A percentile compares a stretch with the other conserved stretches of the same genome.
These are phyloP conservation scores for Agrypnus murinus DNA, from an alignment of 2,888 invertebrate species.

Conservation along the genomic window DNA sequence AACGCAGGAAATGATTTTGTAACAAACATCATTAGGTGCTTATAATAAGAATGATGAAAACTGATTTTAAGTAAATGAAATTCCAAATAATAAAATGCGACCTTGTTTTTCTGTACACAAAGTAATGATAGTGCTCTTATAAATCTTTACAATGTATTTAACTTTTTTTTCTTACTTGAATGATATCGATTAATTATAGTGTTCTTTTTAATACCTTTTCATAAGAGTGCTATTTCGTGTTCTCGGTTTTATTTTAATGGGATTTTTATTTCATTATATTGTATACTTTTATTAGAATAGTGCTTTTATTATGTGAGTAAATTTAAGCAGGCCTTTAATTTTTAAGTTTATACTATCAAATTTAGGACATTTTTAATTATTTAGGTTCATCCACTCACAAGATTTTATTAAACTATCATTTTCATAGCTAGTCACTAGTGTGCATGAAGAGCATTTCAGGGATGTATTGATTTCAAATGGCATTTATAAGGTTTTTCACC, in stretches of 20 bases:
- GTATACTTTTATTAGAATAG: conserved; percentile 25
- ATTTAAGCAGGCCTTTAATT: no score
- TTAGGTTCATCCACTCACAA: no score
- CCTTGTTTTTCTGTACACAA: conserved; percentile 28
- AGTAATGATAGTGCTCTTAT: conserved; percentile 15
- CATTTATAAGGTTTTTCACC: no score
- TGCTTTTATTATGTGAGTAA: conserved; percentile 15
- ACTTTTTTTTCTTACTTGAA: conserved; percentile 39
- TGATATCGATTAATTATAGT: conserved; percentile 39
- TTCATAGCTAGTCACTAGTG: no score
- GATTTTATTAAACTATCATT: no score
- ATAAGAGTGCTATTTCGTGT: conserved; percentile 44
- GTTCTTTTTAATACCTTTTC: conserved; percentile 22
- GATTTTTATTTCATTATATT: conserved; percentile 35
- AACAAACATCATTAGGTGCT: conserved; percentile 16
- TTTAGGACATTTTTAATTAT: no score
- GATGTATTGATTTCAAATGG: no score
- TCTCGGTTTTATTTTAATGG: conserved; percentile 38
- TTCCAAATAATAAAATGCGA: conserved; percentile 19
- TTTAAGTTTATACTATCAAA: no score
- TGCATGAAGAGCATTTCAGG: no score
- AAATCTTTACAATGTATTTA: conserved; percentile 33
- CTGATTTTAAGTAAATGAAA: background rate
- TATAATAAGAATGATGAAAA: background rate
- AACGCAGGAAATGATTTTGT: conserved; percentile 38